A percentile compares a stretch with the other conserved stretches of the same genome.
Evolutionary conservation across 2,797 vertebrate species (phyloP).

Genomic region (Ptychadena robeensis): DNA sequence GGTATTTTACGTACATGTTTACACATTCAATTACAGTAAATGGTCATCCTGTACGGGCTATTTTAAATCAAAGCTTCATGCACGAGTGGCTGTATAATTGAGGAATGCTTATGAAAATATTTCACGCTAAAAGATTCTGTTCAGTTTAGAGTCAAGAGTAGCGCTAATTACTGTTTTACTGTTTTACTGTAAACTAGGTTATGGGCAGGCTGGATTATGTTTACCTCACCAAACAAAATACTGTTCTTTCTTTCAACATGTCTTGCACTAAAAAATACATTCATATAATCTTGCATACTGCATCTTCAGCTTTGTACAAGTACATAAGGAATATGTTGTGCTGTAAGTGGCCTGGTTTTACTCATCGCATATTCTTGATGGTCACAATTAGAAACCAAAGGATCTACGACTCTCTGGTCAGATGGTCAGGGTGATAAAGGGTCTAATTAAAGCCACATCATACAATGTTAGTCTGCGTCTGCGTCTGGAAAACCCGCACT

Average conservation of each 20-base stretch:
- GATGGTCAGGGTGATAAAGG: too few species aligned
- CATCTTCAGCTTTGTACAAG: neutral
- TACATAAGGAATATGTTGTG: too few species aligned
- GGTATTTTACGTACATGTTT: constrained; percentile 60
- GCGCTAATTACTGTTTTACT: constrained; percentile 43
- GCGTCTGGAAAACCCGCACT: too few species aligned
- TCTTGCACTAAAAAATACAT: neutral
- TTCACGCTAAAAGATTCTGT: constrained; percentile 69
- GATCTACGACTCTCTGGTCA: too few species aligned
- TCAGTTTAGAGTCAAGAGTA: constrained; percentile 59
- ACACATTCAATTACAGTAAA: constrained; percentile 68
- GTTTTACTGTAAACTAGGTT: constrained; percentile 64
- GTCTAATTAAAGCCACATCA: too few species aligned
- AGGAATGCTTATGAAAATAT: constrained; percentile 78
- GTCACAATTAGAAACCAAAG: too few species aligned
- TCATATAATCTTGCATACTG: neutral
- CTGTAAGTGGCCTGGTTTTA: neutral
- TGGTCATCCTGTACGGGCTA: constrained; percentile 67
- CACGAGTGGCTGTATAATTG: constrained; percentile 70
- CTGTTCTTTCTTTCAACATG: neutral
- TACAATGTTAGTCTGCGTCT: too few species aligned
- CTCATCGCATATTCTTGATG: too few species aligned
- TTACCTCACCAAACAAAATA: neutral
- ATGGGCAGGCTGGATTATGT: neutral
- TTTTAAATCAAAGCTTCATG: constrained; percentile 74